Conservation (phyloP, 2,888 invertebrate genomes). For the Napeogenes inachia region DNA sequence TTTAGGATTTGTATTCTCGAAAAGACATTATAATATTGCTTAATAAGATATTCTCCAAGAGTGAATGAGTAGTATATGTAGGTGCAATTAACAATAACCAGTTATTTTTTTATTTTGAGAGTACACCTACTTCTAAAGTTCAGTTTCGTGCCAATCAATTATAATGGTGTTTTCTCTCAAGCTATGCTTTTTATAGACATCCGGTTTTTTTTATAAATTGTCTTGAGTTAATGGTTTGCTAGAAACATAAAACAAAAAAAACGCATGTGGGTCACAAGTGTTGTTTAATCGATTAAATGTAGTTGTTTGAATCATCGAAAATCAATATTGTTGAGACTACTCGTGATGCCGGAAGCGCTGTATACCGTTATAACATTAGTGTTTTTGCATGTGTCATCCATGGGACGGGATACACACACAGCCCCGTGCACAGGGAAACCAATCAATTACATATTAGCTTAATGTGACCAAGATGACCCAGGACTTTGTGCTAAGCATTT, state of each 20-base stretch:
- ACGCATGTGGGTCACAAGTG: conserved; percentile 17
- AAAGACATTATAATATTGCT: too few relatives aligned
- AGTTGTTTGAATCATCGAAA: conserved; percentile 24
- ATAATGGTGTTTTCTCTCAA: conserved; percentile 4
- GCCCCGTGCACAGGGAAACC: conserved; percentile 60
- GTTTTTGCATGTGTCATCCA: conserved; percentile 63
- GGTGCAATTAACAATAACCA: background rate
- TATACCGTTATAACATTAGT: conserved; percentile 68
- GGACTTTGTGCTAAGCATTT: conserved; percentile 54
- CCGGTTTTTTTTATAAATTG: conserved; percentile 4
- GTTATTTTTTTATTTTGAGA: background rate
- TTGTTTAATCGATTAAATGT: conserved; percentile 20
- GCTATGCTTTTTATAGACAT: conserved; percentile 6
- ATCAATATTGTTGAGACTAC: conserved; percentile 23
- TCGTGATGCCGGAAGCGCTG: conserved; percentile 43
- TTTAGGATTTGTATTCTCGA: too few relatives aligned
- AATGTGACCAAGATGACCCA: conserved; percentile 66
- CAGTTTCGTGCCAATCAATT: conserved; percentile 5
- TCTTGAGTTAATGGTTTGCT: conserved; percentile 4
- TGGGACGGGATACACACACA: conserved; percentile 57
- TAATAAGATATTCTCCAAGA: too few relatives aligned
- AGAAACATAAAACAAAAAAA: conserved; percentile 6
- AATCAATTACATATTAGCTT: conserved; percentile 76
- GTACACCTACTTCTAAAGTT: background rate
- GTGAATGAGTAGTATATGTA: background rate